phyloP scores from a whole-genome alignment of 1,140 invertebrate genomes.

The Gonatopus flavifemur region DNA sequence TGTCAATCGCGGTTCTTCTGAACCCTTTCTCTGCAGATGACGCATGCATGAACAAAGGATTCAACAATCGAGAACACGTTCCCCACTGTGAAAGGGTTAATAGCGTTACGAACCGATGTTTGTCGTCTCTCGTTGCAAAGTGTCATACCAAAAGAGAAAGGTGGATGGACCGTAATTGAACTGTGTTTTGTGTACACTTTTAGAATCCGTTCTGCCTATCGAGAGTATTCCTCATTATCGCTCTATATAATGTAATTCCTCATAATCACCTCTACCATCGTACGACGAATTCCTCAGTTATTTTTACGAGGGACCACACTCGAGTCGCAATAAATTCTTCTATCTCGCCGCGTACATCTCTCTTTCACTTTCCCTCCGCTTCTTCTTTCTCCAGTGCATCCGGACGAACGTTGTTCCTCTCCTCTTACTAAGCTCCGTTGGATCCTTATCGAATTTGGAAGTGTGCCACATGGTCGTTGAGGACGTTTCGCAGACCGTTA shows the following conservation, averaged over 20 bases:
- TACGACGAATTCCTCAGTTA: too few relatives aligned
- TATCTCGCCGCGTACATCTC: conserved; percentile 18
- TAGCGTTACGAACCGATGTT: not conserved
- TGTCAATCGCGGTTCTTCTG: not conserved
- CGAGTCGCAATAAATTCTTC: conserved; percentile 19
- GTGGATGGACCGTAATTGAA: not conserved
- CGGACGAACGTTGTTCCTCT: not conserved
- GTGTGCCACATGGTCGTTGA: conserved; percentile 16
- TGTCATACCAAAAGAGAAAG: not conserved
- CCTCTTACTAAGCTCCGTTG: not conserved
- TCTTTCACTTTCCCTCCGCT: not conserved
- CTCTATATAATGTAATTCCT: not conserved
- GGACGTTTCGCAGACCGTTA: not conserved
- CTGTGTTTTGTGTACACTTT: not conserved
- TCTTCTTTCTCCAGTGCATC: conserved; percentile 9
- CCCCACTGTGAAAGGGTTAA: too few relatives aligned
- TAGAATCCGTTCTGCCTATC: not conserved
- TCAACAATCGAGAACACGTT: too few relatives aligned
- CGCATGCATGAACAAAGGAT: too few relatives aligned
- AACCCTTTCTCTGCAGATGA: not conserved
- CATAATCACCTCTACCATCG: not conserved
- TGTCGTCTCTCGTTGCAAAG: not conserved
- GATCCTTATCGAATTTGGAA: conserved; percentile 26
- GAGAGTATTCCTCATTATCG: not conserved
- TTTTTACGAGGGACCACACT: not conserved